Conservation (phyloP, 2,113 vertebrate species). For the Datnioides undecimradiatus region DNA sequence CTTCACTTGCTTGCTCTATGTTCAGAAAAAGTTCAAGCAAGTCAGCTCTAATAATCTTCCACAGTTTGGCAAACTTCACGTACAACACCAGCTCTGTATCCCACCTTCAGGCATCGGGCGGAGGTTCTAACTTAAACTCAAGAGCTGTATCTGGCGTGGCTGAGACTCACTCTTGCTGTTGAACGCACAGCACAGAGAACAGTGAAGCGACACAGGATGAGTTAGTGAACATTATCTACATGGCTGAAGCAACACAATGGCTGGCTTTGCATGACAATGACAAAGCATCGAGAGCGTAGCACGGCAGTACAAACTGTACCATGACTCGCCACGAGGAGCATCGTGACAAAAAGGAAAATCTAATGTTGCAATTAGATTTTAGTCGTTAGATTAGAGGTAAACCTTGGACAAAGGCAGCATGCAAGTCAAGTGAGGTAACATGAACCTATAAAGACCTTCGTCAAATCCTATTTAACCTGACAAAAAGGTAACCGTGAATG, state of each 20-base stretch:
- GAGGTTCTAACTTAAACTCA: not conserved
- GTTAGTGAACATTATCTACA: constrained; percentile 63
- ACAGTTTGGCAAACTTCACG: not conserved
- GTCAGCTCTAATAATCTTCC: not conserved
- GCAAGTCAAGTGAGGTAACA: not conserved
- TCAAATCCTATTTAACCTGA: not conserved
- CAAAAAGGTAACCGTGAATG: not conserved
- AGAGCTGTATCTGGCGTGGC: not conserved
- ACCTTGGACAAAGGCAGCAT: not conserved
- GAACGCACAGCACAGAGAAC: constrained; percentile 9
- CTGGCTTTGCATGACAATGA: constrained; percentile 60
- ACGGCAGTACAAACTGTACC: constrained; percentile 40
- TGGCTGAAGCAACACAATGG: constrained; percentile 70
- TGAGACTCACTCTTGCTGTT: constrained; percentile 11
- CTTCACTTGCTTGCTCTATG: not conserved
- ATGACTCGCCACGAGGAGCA: constrained; percentile 14
- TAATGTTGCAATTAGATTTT: not conserved
- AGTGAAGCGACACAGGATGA: constrained; percentile 33
- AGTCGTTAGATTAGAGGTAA: not conserved
- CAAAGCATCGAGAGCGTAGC: constrained; percentile 46
- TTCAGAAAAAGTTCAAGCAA: not conserved
- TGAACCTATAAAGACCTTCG: not conserved
- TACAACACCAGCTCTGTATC: not conserved
- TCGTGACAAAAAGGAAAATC: not conserved
- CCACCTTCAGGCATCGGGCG: not conserved